Percentiles rank a stretch among this genome's conserved stretches.
Evolutionary conservation across 2,888 invertebrate genomes (phyloP).

Genomic region (Abrostola triplasia): DNA sequence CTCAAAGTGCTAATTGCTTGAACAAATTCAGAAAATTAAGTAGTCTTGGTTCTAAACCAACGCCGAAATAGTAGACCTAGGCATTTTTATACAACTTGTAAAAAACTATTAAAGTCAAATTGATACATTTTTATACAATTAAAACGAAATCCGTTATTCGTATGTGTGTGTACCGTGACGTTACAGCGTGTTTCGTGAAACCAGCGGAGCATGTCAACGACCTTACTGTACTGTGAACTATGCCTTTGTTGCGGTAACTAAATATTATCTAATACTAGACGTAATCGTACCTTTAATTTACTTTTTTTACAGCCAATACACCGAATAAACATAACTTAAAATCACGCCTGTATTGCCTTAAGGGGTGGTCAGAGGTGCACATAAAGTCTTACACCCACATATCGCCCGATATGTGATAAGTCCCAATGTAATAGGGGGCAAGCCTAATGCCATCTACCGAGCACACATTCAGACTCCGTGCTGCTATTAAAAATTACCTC

Average conservation of each 20-base stretch:
- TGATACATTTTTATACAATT: slow-evolving; percentile 5
- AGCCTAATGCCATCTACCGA: too few relatives aligned
- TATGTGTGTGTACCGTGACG: neutral
- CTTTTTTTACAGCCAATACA: too few relatives aligned
- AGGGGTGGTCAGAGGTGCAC: too few relatives aligned
- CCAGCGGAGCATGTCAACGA: slow-evolving; percentile 23
- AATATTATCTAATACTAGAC: slow-evolving; percentile 18
- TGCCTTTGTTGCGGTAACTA: neutral
- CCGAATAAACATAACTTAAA: too few relatives aligned
- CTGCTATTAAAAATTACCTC: too few relatives aligned
- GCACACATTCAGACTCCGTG: too few relatives aligned
- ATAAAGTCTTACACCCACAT: too few relatives aligned
- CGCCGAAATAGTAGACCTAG: neutral
- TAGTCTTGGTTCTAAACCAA: neutral
- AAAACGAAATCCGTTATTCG: slow-evolving; percentile 2
- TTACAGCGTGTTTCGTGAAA: slow-evolving; percentile 3
- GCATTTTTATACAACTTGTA: neutral
- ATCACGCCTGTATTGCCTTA: too few relatives aligned
- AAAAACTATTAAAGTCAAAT: slow-evolving; percentile 12
- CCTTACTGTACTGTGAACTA: slow-evolving; percentile 16
- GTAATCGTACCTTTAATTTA: slow-evolving; percentile 27
- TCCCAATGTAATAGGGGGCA: too few relatives aligned
- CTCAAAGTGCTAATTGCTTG: too few relatives aligned
- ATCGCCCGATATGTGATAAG: too few relatives aligned
- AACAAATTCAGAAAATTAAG: too few relatives aligned